A percentile compares a stretch with the other conserved stretches of the same genome.
These are phyloP conservation scores for Melipona bicolor DNA, from an alignment of 2,888 invertebrate genomes.

Conservation along the genomic window DNA sequence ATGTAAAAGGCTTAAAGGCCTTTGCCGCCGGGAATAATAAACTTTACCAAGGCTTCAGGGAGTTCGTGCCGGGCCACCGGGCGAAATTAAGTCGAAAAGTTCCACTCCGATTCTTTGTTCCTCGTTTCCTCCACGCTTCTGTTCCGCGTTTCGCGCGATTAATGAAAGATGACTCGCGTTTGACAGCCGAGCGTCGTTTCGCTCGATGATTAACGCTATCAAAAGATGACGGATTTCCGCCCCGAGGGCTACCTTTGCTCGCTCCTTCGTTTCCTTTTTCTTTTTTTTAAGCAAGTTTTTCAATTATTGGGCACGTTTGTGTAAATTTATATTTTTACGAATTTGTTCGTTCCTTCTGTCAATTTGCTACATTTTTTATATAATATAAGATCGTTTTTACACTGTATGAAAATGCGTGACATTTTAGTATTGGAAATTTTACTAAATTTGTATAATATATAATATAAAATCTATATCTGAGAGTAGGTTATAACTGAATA, in stretches of 20 bases:
- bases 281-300: not conserved
- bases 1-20: slow-evolving; percentile 49
- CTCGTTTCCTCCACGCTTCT: not conserved
- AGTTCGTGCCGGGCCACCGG: slow-evolving; percentile 11
- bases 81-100: slow-evolving; percentile 24
- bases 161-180: not conserved
- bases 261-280: not conserved
- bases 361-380: no score
- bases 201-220: not conserved
- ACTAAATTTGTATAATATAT: no score
- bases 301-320: not conserved
- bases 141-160: not conserved
- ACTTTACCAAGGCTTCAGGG: slow-evolving; percentile 16
- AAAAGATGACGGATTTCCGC: not conserved
- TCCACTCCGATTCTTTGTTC: slow-evolving; percentile 10
- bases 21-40: slow-evolving; percentile 41
- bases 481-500: no score
- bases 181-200: not conserved
- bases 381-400: no score
- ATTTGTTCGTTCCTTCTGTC: no score
- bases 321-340: no score
- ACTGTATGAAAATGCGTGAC: no score
- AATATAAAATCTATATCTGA: no score
- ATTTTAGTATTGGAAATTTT: no score
- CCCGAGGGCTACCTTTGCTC: not conserved